Evolutionary conservation across 2,888 invertebrate species (phyloP).

Genomic region (Lasiommata megera): DNA sequence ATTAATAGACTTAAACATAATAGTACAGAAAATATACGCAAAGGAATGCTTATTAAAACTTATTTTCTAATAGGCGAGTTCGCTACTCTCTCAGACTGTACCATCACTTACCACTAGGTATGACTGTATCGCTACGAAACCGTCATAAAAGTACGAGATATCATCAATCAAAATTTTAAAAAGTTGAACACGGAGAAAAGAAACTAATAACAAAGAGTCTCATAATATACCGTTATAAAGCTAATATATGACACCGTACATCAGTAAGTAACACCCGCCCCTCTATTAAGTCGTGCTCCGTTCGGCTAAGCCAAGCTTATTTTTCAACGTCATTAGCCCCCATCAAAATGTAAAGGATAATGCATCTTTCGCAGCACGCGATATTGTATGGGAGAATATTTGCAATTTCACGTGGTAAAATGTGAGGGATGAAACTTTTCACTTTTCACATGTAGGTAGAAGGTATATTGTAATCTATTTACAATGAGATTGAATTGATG

Average conservation of each 20-base stretch:
- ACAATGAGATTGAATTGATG: neutral
- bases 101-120: no score
- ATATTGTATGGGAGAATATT: slow-evolving; percentile 38
- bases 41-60: no score
- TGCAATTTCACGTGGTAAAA: slow-evolving; percentile 35
- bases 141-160: neutral
- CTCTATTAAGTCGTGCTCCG: slow-evolving; percentile 41
- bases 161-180: neutral
- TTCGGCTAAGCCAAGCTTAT: slow-evolving; percentile 50
- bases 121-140: neutral
- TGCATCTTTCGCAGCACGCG: slow-evolving; percentile 35
- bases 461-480: neutral
- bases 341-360: slow-evolving; percentile 45
- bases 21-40: no score
- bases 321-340: slow-evolving; percentile 60
- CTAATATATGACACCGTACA: slow-evolving; percentile 48
- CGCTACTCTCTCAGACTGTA: no score
- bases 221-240: slow-evolving; percentile 37
- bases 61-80: no score
- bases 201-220: slow-evolving; percentile 39
- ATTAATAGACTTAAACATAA: no score
- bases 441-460: neutral
- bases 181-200: neutral
- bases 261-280: slow-evolving; percentile 43
- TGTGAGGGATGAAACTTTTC: slow-evolving; percentile 20